Base-by-base conservation (phyloP, 2,113 vertebrate species). In the Ageneiosus marmoratus region DNA sequence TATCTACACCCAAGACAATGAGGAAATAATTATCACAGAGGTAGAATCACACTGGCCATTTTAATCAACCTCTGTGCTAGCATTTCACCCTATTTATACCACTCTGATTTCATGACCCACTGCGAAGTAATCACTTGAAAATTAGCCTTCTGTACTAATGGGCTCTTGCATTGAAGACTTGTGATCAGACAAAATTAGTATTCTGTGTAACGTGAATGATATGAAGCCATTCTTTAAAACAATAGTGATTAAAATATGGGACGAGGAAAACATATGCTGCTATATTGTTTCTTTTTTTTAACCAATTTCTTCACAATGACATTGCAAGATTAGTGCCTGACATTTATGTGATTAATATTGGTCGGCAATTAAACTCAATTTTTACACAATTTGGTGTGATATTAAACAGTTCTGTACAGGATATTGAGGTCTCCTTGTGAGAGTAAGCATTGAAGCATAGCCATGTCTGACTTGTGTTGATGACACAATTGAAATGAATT, bases 101-200 rank as follows among this genome's bases (percentile, higher is more conserved):
- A 90, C 91, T 94, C 92, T 93, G 93, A 94, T 94, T 95, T 92
- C 86, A 88, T 93, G 93, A 93, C 94, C 94, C 92, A 92, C 89
- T 91, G 93, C 87, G 93, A 93, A 93, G 94, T 95, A 95, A 95
- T 95, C 94, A 95, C 94, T 94, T 94, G 94, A 94, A 94, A 95
- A 94, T 95, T 92, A 94, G 77, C 85, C 87, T 86, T 89, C 83
- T 81, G 90, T 92, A 92, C 87, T 94, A 94, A 94, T 94, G 91
- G 91, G 86, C 86, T 90, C 91, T 74, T 78, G 89, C 89, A 89
- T 93, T 86, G 84, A 88, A 91, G 86, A 91, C 76, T 81, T 89
- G 91, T 92, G 91, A 91, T 91, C 92, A 92, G 92, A 87, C 48
- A 81, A 92, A 94, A 93, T 93, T 92, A 88, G 89, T 86, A 90